Conservation (phyloP, 1,140 invertebrate genomes). For the Mya arenaria region DNA sequence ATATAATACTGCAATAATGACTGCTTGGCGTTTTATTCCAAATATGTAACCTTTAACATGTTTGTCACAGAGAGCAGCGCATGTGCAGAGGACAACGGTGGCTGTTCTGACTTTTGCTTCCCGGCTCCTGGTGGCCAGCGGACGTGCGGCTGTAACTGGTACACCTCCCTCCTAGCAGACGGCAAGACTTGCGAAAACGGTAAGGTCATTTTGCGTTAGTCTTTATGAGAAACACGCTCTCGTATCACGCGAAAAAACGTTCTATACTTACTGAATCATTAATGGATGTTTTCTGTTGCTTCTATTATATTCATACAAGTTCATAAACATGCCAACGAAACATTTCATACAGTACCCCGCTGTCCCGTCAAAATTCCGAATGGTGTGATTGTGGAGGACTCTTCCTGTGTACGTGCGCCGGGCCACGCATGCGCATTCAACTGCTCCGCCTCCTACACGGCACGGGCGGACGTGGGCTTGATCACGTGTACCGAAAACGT, state of each 20-base stretch:
- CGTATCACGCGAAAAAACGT: too few species aligned
- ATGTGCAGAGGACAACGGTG: slow-evolving; percentile 32
- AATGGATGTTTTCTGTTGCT: too few species aligned
- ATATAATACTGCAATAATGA: too few species aligned
- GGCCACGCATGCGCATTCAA: slow-evolving; percentile 22
- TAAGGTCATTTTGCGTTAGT: not conserved
- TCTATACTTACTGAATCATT: too few species aligned
- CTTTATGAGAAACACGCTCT: too few species aligned
- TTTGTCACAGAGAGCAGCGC: not conserved
- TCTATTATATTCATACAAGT: too few species aligned
- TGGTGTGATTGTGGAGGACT: not conserved
- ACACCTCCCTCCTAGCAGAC: slow-evolving; percentile 1
- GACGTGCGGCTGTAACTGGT: slow-evolving; percentile 18
- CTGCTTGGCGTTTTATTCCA: not conserved
- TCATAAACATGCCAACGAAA: too few species aligned
- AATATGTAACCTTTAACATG: not conserved
- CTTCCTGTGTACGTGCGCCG: not conserved
- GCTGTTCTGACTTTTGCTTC: slow-evolving; percentile 43
- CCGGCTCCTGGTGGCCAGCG: not conserved
- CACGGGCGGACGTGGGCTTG: not conserved
- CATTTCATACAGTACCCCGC: slow-evolving; percentile 3
- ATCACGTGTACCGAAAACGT: slow-evolving; percentile 14
- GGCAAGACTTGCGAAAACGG: slow-evolving; percentile 34
- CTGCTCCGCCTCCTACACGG: slow-evolving; percentile 2
- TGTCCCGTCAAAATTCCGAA: slow-evolving; percentile 5